A percentile compares a stretch with the other conserved stretches of the same genome.
These are phyloP conservation scores for Chironomus tepperi DNA, from an alignment of 1,140 invertebrate genomes.

Conservation along the genomic window DNA sequence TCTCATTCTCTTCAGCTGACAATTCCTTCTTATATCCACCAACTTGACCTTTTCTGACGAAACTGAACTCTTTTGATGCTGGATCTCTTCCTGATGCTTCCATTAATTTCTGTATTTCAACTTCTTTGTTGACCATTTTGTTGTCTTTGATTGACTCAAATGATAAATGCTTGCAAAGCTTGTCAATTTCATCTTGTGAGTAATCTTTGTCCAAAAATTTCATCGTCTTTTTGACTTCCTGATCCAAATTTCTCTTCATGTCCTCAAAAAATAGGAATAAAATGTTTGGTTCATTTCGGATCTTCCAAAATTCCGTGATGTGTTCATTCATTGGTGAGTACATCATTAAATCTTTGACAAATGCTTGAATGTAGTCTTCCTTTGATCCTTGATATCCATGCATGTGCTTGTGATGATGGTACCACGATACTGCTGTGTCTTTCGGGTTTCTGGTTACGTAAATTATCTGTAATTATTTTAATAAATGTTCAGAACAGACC, in stretches of 20 bases:
- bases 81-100: constrained; percentile 27
- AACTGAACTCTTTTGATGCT: constrained; percentile 35
- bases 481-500: too few species aligned
- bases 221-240: constrained; percentile 53
- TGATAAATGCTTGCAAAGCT: constrained; percentile 57
- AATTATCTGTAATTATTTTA: constrained; percentile 50
- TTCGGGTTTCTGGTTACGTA: constrained; percentile 84
- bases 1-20: constrained; percentile 50
- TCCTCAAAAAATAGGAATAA: constrained; percentile 72
- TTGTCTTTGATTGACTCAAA: constrained; percentile 61
- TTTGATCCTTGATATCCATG: constrained; percentile 57
- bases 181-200: constrained; percentile 51
- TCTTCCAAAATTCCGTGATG: constrained; percentile 55
- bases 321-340: constrained; percentile 56
- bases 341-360: constrained; percentile 55
- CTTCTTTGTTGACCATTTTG: neutral
- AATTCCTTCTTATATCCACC: constrained; percentile 74
- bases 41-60: constrained; percentile 66
- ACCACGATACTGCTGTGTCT: constrained; percentile 81
- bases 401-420: constrained; percentile 63
- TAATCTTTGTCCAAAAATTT: constrained; percentile 58
- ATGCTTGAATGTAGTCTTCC: constrained; percentile 65
- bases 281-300: constrained; percentile 44
- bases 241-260: constrained; percentile 58
- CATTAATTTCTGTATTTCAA: neutral